These are phyloP conservation scores for Myotis lucifugus DNA, from an alignment of 2,113 vertebrate genomes.

Conservation along the genomic window DNA sequence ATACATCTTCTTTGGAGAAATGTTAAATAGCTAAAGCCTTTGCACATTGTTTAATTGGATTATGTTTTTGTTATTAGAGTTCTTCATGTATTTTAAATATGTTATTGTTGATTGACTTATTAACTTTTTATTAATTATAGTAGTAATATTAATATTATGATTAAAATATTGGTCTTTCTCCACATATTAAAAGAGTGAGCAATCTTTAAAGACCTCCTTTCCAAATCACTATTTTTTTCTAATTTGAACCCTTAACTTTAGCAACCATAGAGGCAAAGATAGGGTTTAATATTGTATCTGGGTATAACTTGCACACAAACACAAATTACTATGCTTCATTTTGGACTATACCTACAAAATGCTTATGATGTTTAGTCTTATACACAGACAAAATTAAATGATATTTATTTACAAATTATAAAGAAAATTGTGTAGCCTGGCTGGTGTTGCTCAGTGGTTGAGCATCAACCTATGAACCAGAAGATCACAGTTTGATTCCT, in stretches of 20 bases:
- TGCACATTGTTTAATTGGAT: no score
- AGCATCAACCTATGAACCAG: no score
- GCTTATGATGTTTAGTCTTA: neutral
- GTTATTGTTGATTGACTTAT: constrained; percentile 32
- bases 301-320: constrained; percentile 1
- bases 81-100: neutral
- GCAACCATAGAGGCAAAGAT: neutral
- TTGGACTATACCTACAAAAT: neutral
- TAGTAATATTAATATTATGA: constrained; percentile 45
- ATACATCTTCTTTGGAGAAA: no score
- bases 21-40: no score
- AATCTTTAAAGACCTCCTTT: constrained; percentile 45
- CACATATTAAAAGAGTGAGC: constrained; percentile 20
- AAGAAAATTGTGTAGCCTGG: neutral
- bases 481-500: no score
- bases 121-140: constrained; percentile 64
- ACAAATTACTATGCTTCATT: constrained; percentile 27
- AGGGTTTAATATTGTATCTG: neutral
- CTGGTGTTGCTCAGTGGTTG: no score
- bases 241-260: constrained; percentile 9
- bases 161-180: constrained; percentile 44
- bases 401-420: constrained; percentile 23
- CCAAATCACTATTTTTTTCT: neutral
- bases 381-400: neutral
- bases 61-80: no score